Evolutionary conservation across 2,888 invertebrate species (phyloP), one percentile per base, ranked within the genome.

Genomic region (Coronaproctus castanopsis): DNA sequence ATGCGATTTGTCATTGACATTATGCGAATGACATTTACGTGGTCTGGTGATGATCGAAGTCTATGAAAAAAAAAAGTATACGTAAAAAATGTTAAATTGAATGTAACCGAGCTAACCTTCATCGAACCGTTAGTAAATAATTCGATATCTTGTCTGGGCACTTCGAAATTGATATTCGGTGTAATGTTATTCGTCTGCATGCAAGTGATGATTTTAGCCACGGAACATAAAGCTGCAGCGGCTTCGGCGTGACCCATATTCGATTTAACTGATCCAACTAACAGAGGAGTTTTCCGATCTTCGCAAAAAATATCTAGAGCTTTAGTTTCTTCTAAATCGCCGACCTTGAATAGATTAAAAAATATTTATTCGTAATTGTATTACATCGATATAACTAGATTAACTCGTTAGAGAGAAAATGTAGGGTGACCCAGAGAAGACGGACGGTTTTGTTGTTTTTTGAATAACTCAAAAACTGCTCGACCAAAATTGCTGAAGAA

Each of bases 231-330:
- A 10, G 52, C 51, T 2, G 59, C 55, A 10, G 55, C 59, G 19
- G 59, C 59, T 24, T 59, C 55, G 5, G 55, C 51, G 24, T 55
- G 55, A 3, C 59, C 58, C 54, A 58, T 54, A 20, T 58, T 59
- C 21, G 59, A 55, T 22, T 55, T 59, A 22, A 59, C 51, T 19
- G 55, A 59, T 3, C 55, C 52, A 24, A 55, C 52, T 55, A 21
- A 51, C 21, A 59, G 19, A 3, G 55, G 22, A 5, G 50, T 21
- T 24, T 23, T 24, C 8, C 59, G 55, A 55, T 52, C 55, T 20
- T 55, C 55, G 55, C 55, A 59, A 10, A 59, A 55, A 8, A 59
- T 22, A 21, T 50, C 51, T 20, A 59, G 24, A 19, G 59, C 50
- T 36, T 55, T 55, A 36, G 55, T 55, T 59, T 55, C 59, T 49